Evolutionary conservation across 2,888 invertebrate species (phyloP).

Genomic region (Petrolisthes cinctipes): DNA sequence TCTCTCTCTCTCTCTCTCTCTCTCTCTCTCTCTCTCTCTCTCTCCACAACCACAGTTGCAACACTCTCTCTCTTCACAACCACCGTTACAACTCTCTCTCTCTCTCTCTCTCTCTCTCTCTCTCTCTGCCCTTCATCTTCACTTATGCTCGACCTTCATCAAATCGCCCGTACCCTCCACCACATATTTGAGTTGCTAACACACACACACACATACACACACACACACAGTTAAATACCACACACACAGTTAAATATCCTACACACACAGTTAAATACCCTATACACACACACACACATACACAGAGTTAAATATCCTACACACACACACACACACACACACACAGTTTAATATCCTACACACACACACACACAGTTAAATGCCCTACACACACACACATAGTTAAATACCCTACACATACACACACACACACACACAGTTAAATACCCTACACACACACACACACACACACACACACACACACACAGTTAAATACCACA

Average conservation of each 20-base stretch:
- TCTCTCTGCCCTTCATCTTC: no score
- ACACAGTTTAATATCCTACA: neutral
- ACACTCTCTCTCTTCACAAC: neutral
- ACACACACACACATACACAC: neutral
- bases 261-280: neutral
- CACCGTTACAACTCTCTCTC: neutral
- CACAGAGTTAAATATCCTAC: neutral
- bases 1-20: conserved; percentile 15
- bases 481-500: no score
- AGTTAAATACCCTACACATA: neutral
- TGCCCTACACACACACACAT: neutral
- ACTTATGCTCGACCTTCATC: no score
- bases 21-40: conserved; percentile 6
- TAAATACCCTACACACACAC: neutral
- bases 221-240: neutral
- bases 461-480: conserved; percentile 1
- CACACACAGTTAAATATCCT: neutral
- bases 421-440: neutral
- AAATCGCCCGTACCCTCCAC: no score
- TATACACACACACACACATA: neutral
- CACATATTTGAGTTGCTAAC: neutral
- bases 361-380: neutral
- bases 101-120: neutral
- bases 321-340: conserved; percentile 1
- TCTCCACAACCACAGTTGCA: neutral